Evolutionary conservation across 2,113 vertebrate genomes (phyloP), one percentile per base, ranked within the genome.

Genomic region (Microcebus griseorufus): DNA sequence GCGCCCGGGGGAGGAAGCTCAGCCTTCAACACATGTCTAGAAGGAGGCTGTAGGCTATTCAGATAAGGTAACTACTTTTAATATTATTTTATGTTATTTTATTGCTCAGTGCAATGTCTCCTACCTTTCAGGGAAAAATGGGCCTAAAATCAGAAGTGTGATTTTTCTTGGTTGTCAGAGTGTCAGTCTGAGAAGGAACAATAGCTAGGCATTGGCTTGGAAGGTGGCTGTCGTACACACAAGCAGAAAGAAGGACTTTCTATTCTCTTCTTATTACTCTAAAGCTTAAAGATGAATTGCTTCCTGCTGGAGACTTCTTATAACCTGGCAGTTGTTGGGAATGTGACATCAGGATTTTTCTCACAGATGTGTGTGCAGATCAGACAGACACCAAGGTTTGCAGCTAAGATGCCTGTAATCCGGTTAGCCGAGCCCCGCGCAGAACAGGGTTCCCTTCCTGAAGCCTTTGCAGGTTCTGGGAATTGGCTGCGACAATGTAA

Each of bases 31-130:
- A 76, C 4, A 10, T 32, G 58, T 87, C 55, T 67, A 17, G 55
- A 39, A 96, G 70, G 75, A 94, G 32, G 12, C 10, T 55, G 45
- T 87, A 92, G 32, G 69, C 60, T 45, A 86, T n/a, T 82, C 60
- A 94, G 70, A 87, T 67, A 51, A 69, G 65, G 67, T 39, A 29
- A 87, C 78, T 62, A 58, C 53, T 96, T 88, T 73, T 34, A 91
- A 27, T 64, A 55, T 58, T 58, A 55, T 62, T 62, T 62, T 25
- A 62, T 64, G 27, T 64, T 64, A 64, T 64, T 64, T 64, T 29
- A 64, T 64, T 12, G 25, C 11, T 64, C 27, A 64, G 62, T 64
- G 62, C 62, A 29, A 64, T 64, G 11, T 64, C 9, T 29, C 62
- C 27, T 29, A 64, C 27, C 11, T 27, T 64, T 64, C 60, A 62